Percentiles rank a stretch among this genome's conserved stretches.
phyloP scores from a whole-genome alignment of 2,797 vertebrate species.

The Syngnathus acus region DNA sequence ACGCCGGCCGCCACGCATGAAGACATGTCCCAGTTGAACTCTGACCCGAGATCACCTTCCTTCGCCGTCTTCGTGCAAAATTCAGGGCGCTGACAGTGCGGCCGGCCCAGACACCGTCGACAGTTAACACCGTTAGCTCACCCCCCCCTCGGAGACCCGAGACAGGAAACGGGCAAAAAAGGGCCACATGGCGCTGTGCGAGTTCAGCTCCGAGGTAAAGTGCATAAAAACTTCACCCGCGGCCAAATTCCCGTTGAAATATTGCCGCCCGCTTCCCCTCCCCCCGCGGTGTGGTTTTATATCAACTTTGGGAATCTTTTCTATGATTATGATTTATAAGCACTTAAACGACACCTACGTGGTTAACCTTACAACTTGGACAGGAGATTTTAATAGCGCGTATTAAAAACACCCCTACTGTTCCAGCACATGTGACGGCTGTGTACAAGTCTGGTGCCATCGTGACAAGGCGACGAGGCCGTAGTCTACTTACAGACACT shows the following conservation, averaged over 20 bases:
- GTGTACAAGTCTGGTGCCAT: conserved; percentile 7
- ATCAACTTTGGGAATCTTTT: conserved; percentile 32
- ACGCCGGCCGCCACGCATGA: conserved; percentile 62
- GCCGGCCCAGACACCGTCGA: conserved; percentile 59
- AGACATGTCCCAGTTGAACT: conserved; percentile 63
- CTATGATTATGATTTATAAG: conserved; percentile 58
- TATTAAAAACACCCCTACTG: conserved; percentile 46
- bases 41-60: conserved; percentile 37
- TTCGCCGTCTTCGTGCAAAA: conserved; percentile 28
- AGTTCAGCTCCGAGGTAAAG: conserved; percentile 84
- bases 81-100: conserved; percentile 38
- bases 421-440: conserved; percentile 17
- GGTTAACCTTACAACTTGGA: conserved; percentile 70
- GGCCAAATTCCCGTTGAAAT: conserved; percentile 63
- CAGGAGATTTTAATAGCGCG: conserved; percentile 73
- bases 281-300: conserved; percentile 24
- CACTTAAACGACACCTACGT: conserved; percentile 69
- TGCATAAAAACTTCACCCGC: conserved; percentile 81
- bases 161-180: conserved; percentile 82
- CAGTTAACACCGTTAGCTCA: conserved; percentile 70
- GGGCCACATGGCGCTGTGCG: conserved; percentile 73
- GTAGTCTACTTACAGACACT: conserved; percentile 43
- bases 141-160: conserved; percentile 45
- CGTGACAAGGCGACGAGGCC: conserved; percentile 42
- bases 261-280: conserved; percentile 19